Base-by-base conservation (phyloP, 64 coral and sea anemone genomes). In the Stylophora pistillata region DNA sequence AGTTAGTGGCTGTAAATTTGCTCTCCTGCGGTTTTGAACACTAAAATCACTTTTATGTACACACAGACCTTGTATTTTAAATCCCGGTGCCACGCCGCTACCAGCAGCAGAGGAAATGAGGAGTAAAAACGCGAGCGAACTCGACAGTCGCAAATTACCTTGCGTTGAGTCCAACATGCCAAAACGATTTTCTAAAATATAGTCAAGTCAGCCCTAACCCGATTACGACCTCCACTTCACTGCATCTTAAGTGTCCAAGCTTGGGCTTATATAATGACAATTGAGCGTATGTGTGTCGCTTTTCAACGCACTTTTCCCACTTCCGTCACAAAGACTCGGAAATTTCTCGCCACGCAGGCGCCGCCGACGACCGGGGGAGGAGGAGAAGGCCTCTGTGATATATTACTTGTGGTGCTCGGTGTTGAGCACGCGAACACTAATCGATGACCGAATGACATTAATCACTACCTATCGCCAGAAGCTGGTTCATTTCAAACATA, bases 291-390 rank as follows among this genome's bases (percentile, higher is more conserved):
- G 62, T 84, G 61, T 84, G 28, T 84, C 80, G 80, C 80, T 84
- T 84, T 84, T 84, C 80, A 84, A 84, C 80, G 69, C 61, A 84
- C 69, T 84, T 84, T 69, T 84, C 32, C 80, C 62, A 84, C 80
- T 84, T 84, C 80, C 80, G 80, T 84, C 80, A 84, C 80, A 84
- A 84, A 79, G 77, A 26, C 77, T 58, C 77, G 77, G 56, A 79
- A 79, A 84, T 84, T 69, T 66, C 32, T 55, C 61, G 80, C 37
- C 80, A 41, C 20, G 30, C 20, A 27, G 80, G 80, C 80, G 80
- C 80, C 80, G 34, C 25, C 80, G 80, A 12, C 31, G 60, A 69
- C 3, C 78, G 30, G 60, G 23, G 80, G 25, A 84, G 80, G 80
- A 31, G 80, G 60, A 84, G 62, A 10, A 53, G 62, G 33, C 30